Evolutionary conservation across 2,113 vertebrate genomes (phyloP), one percentile per base, ranked within the genome.

Genomic region (Phocoena sinus): DNA sequence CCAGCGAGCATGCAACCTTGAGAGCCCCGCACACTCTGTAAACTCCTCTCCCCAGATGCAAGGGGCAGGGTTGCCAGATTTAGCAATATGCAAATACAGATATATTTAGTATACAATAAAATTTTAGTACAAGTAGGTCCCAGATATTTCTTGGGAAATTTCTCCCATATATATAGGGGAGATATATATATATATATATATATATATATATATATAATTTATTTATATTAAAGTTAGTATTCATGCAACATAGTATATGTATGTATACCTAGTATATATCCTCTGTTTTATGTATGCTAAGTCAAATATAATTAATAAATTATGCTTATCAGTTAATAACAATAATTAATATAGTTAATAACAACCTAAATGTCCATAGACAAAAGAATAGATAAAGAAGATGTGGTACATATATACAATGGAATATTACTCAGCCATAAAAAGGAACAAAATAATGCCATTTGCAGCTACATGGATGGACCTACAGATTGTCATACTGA

Each of bases 1-100:
- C 25, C 38, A 8, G 23, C 2, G 2, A 50, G 68, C 5, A 2
- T 1, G n/a, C 41, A 36, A 41, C 13, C 0, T 1, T 17, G 26
- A 12, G 47, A 23, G 5, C 31, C 36, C 26, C 5, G 0, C 3
- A 6, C 28, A 28, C 5, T 1, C 68, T 60, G 5, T 23, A 25
- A 23, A 53, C n/a, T 23, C 60, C 11, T 20, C 53, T n/a, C 28
- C 8, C 20, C 73, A 25, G 67, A 13, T 14, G 4, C 11, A 38
- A 33, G 44, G 0, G 18, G 41, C 41, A 12, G 2, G 8, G 23
- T 5, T 31, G 20, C 31, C 20, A 6, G 28, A 17, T n/a, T 56
- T 4, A 12, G 31, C 0, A 3, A 23, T 9, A 21, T 65, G 6
- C 5, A 31, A 79, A 67, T 21, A 36, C 8, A 0, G 4, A 23